Percentiles rank a stretch among this genome's conserved stretches.
Conservation (phyloP, 1,140 invertebrate genomes). For the Cydia strobilella region DNA sequence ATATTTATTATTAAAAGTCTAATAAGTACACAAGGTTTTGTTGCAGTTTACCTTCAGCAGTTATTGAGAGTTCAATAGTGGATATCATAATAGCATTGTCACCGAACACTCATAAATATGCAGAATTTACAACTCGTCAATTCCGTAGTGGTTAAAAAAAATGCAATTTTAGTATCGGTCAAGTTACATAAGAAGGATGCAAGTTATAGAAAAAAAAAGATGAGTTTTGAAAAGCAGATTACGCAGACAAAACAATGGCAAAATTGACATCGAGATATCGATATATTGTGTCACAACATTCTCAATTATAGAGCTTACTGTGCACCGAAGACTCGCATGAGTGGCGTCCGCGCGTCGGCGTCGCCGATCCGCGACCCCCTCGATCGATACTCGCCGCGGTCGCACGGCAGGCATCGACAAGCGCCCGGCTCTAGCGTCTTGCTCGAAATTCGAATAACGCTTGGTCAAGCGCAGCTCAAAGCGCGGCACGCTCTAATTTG, state of each 20-base stretch:
- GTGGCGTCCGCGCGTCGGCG: slow-evolving; percentile 65
- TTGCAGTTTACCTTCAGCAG: too few species aligned
- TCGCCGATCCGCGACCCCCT: slow-evolving; percentile 46
- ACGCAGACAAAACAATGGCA: slow-evolving; percentile 35
- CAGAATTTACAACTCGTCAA: too few species aligned
- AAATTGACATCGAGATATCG: slow-evolving; percentile 36
- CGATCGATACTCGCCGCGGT: slow-evolving; percentile 60
- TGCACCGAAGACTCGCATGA: slow-evolving; percentile 59
- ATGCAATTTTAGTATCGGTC: too few species aligned
- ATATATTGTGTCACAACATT: slow-evolving; percentile 46
- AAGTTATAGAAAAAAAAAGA: too few species aligned
- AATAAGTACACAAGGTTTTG: too few species aligned
- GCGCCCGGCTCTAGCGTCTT: slow-evolving; percentile 54
- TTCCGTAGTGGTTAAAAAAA: too few species aligned
- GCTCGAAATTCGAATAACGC: slow-evolving; percentile 73
- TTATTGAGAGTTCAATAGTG: too few species aligned
- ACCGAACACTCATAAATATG: too few species aligned
- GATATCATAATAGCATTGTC: too few species aligned
- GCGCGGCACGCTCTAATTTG: slow-evolving; percentile 70
- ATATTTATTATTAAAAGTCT: too few species aligned
- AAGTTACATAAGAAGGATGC: too few species aligned
- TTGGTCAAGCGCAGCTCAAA: slow-evolving; percentile 75
- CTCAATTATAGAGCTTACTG: slow-evolving; percentile 72
- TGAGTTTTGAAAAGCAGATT: too few species aligned
- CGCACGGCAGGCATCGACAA: slow-evolving; percentile 43